Evolutionary conservation across 2,797 vertebrate genomes (phyloP).

Genomic region (Gymnoscopelus microlampas): DNA sequence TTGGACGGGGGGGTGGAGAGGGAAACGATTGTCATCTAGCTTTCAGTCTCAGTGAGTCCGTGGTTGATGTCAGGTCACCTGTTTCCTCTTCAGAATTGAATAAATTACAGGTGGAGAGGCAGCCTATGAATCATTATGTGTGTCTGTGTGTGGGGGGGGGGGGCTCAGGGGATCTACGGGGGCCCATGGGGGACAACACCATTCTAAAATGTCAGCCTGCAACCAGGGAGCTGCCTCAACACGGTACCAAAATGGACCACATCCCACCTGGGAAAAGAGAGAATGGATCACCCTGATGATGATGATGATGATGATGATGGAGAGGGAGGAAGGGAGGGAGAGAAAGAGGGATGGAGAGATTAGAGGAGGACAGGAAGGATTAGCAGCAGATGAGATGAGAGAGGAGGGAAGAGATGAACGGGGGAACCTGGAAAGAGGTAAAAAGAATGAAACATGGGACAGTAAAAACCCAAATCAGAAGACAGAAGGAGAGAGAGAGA

Average conservation of each 20-base stretch:
- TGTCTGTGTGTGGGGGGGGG: background rate
- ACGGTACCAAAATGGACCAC: slow-evolving; percentile 32
- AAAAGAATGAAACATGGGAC: slow-evolving; percentile 24
- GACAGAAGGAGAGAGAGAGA: background rate
- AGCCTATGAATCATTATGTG: slow-evolving; percentile 6
- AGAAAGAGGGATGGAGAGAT: slow-evolving; percentile 9
- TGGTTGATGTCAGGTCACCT: slow-evolving; percentile 26
- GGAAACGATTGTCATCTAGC: slow-evolving; percentile 19
- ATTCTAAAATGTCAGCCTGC: slow-evolving; percentile 59
- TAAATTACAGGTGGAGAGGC: slow-evolving; percentile 17
- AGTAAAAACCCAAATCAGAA: background rate
- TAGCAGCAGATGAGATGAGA: slow-evolving; percentile 25
- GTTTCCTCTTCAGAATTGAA: slow-evolving; percentile 25
- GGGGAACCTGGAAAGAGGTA: background rate
- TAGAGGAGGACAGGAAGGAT: slow-evolving; percentile 33
- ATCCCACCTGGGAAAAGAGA: slow-evolving; percentile 30
- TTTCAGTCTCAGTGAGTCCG: slow-evolving; percentile 19
- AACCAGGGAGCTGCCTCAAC: slow-evolving; percentile 37
- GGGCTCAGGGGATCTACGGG: background rate
- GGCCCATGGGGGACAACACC: slow-evolving; percentile 17
- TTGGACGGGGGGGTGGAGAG: background rate
- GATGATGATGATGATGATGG: slow-evolving; percentile 12
- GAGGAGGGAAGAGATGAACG: slow-evolving; percentile 7
- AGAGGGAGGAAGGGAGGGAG: slow-evolving; percentile 21
- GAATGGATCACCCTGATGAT: background rate